Percentiles rank a stretch among this genome's conserved stretches.
phyloP scores from a whole-genome alignment of 2,888 invertebrate species.

The Nebria brevicollis region DNA sequence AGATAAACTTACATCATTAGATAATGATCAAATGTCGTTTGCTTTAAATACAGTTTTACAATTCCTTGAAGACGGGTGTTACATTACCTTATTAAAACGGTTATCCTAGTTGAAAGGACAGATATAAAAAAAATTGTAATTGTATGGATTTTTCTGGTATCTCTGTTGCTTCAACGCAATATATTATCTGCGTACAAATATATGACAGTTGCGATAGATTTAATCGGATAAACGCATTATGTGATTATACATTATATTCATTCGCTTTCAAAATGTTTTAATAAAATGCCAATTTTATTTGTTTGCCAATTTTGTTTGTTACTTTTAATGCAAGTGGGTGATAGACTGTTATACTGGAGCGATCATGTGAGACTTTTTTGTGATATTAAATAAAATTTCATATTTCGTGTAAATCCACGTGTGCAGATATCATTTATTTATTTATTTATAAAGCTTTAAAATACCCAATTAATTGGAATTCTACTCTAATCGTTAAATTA shows the following conservation, averaged over 20 bases:
- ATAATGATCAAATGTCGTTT: too few species aligned
- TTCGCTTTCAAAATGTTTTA: background rate
- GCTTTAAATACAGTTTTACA: too few species aligned
- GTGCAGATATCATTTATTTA: too few species aligned
- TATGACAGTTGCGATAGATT: background rate
- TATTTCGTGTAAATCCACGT: too few species aligned
- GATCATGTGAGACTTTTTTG: too few species aligned
- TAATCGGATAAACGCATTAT: background rate
- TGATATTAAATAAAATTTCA: too few species aligned
- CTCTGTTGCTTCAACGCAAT: background rate
- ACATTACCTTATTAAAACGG: background rate
- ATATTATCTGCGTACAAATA: background rate
- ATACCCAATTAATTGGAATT: too few species aligned
- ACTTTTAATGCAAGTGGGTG: too few species aligned
- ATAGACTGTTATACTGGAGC: too few species aligned
- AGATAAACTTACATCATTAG: too few species aligned
- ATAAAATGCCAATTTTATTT: background rate
- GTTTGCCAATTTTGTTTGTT: background rate
- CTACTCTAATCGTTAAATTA: too few species aligned
- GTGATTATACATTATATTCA: background rate
- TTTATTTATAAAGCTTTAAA: too few species aligned
- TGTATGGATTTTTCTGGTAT: background rate
- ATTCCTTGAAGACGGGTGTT: background rate
- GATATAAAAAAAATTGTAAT: background rate
- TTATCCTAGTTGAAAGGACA: background rate